Evolutionary conservation across 1,140 invertebrate genomes (phyloP).

Genomic region (Zaprionus tsacasi): DNA sequence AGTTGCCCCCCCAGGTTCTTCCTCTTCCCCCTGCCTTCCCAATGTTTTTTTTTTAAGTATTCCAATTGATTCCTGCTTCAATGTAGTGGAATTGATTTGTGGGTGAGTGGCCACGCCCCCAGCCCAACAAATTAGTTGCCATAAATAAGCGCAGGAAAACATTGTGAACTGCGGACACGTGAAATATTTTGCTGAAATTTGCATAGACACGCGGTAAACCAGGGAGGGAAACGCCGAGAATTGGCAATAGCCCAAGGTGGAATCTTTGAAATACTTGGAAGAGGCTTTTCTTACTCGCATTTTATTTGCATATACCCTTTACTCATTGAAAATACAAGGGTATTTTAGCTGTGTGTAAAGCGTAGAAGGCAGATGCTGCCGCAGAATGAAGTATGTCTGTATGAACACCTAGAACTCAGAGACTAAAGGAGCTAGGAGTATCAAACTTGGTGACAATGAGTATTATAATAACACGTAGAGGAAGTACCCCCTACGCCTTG

Average conservation of each 20-base stretch:
- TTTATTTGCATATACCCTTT: background rate
- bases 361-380: too few species aligned
- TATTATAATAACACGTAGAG: too few species aligned
- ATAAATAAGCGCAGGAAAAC: slow-evolving; percentile 66
- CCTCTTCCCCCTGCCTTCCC: too few species aligned
- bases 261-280: background rate
- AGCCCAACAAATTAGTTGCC: slow-evolving; percentile 70
- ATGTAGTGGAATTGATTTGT: slow-evolving; percentile 82
- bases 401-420: too few species aligned
- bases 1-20: slow-evolving; percentile 14
- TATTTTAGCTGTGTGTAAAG: background rate
- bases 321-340: background rate
- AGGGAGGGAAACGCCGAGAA: background rate
- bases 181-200: slow-evolving; percentile 54
- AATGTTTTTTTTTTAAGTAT: slow-evolving; percentile 23
- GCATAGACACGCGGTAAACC: slow-evolving; percentile 10
- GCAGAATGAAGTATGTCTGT: too few species aligned
- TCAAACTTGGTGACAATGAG: too few species aligned
- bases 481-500: too few species aligned
- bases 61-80: slow-evolving; percentile 78
- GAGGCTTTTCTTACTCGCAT: background rate
- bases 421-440: too few species aligned
- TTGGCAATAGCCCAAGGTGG: slow-evolving; percentile 27
- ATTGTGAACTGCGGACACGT: slow-evolving; percentile 54
- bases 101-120: slow-evolving; percentile 65